Conservation (phyloP, 2,797 vertebrate species). For the Propithecus perrieri region DNA sequence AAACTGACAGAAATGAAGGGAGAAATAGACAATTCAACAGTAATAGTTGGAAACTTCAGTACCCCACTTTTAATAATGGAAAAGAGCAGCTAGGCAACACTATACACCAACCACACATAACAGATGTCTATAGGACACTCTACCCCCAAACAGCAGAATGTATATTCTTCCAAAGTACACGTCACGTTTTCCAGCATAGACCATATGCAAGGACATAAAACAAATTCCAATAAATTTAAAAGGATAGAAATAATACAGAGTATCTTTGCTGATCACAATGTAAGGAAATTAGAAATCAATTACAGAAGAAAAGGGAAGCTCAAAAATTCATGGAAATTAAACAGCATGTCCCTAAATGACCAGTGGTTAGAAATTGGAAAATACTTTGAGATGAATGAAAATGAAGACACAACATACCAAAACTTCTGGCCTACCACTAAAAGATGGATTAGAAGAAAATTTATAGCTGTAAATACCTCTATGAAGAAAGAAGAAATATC, state of each 20-base stretch:
- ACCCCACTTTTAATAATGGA: neutral
- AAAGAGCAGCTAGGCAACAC: neutral
- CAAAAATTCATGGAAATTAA: neutral
- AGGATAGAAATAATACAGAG: neutral
- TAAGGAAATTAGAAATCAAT: conserved; percentile 13
- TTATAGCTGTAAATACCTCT: neutral
- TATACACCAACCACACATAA: neutral
- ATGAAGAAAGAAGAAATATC: neutral
- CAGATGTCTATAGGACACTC: neutral
- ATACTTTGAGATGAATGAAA: neutral
- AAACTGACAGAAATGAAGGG: neutral
- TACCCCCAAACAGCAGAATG: neutral
- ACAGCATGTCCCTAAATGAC: neutral
- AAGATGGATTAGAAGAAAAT: neutral
- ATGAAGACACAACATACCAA: neutral
- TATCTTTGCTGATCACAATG: neutral
- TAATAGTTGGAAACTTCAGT: neutral
- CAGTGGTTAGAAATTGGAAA: neutral
- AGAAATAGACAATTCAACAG: neutral
- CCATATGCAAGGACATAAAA: neutral
- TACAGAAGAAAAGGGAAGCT: neutral
- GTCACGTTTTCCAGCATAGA: neutral
- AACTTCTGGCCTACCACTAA: neutral
- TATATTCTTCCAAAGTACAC: neutral
- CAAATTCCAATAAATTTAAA: neutral